Conservation (phyloP, 2,888 invertebrate genomes). For the Lycaena phlaeas region DNA sequence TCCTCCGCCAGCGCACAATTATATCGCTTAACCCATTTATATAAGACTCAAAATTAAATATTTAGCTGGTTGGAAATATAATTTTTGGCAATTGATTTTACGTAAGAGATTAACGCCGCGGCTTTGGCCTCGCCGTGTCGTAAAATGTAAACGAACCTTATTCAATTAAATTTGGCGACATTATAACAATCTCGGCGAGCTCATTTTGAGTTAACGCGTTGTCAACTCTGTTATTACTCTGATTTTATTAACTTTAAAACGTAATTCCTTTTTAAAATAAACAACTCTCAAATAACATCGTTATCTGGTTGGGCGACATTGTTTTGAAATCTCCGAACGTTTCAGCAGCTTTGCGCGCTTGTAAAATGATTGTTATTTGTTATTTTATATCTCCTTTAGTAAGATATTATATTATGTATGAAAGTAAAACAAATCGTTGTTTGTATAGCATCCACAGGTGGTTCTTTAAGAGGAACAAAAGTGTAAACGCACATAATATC, state of each 20-base stretch:
- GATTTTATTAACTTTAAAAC: conserved; percentile 30
- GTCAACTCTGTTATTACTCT: conserved; percentile 41
- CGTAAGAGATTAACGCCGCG: conserved; percentile 58
- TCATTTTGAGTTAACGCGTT: conserved; percentile 48
- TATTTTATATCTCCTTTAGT: no score
- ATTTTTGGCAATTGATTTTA: conserved; percentile 69
- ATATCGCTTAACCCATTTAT: conserved; percentile 33
- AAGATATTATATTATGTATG: no score
- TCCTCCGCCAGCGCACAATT: conserved; percentile 40
- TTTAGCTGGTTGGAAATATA: conserved; percentile 34
- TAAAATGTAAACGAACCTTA: conserved; percentile 69
- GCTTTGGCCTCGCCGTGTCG: conserved; percentile 52
- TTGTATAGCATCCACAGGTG: no score
- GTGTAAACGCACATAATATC: no score
- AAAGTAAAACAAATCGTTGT: no score
- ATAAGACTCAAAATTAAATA: conserved; percentile 33
- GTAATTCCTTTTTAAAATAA: conserved; percentile 3
- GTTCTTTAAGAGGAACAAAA: no score
- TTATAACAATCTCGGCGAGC: conserved; percentile 63
- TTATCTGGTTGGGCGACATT: background rate
- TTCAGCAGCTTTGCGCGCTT: no score
- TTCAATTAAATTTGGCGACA: conserved; percentile 68
- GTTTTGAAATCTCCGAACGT: background rate
- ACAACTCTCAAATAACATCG: background rate
- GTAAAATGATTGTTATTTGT: no score